Base-by-base conservation (phyloP, 2,113 vertebrate genomes). In the Prochilodus magdalenae region DNA sequence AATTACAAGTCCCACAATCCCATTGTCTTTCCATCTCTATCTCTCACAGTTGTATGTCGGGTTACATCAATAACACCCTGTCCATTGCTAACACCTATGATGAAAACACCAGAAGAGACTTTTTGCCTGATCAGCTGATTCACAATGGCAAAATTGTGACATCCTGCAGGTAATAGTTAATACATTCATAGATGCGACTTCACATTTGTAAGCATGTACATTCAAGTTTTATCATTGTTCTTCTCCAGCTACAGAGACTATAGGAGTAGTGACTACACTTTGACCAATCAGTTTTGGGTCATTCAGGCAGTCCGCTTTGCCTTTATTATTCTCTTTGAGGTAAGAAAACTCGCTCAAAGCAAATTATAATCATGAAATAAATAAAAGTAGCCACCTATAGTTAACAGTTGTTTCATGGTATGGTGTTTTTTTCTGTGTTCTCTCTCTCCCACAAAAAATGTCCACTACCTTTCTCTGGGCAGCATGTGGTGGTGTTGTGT, bases 311-410 rank as follows among this genome's bases (percentile, higher is more conserved):
- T 95, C 72, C 94, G 97, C 0, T 94, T 99, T 13, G 94, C 91
- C 80, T 99, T 99, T 27, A 91, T 99, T 73, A 94, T 99, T 81
- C 85, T 98, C 63, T 99, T 99, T 22, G 96, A 99, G 95, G 97
- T 95, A 86, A 22, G 27, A n/a, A 51, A 73, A 26, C 40, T 29
- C 40, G 47, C 18, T 29, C 27, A 73, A 24, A 40, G n/a, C 30
- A 18, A 36, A 51, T 77, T 0, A 49, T 27, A 33, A 86, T 44
- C 87, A 63, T 80, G n/a, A n/a, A n/a, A n/a, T n/a, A n/a, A n/a
- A n/a, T n/a, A n/a, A n/a, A n/a, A n/a, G n/a, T n/a, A n/a, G n/a
- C n/a, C n/a, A n/a, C n/a, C n/a, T n/a, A n/a, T n/a, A n/a, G n/a
- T n/a, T n/a, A n/a, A n/a, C n/a, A n/a, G n/a, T n/a, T n/a, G 4